Conservation (phyloP, 2,888 invertebrate species). For the Ophion ventricosus region DNA sequence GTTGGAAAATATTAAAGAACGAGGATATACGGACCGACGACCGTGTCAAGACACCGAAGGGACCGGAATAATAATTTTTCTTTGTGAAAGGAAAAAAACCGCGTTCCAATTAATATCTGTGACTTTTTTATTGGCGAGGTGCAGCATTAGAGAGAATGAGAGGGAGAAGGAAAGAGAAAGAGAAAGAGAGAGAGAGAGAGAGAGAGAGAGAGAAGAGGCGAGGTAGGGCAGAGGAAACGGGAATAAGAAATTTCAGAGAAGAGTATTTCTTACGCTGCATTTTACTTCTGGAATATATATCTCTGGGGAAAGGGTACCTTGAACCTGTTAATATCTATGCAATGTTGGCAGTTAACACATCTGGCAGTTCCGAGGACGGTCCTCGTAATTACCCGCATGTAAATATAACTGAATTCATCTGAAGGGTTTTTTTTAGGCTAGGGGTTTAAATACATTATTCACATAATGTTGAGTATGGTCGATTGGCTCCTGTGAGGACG, state of each 20-base stretch:
- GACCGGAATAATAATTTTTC: constrained; percentile 47
- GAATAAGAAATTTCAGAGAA: background rate
- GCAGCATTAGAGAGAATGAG: constrained; percentile 4
- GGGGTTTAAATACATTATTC: no score
- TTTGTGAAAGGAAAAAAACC: constrained; percentile 40
- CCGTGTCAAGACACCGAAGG: constrained; percentile 2
- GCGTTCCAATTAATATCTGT: constrained; percentile 43
- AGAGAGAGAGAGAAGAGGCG: constrained; percentile 3
- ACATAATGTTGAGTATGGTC: no score
- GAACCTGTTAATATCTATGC: no score
- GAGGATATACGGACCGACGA: background rate
- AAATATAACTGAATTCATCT: no score
- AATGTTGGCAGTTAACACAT: no score
- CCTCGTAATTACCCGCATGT: no score
- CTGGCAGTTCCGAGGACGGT: no score
- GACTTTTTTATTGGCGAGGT: constrained; percentile 13
- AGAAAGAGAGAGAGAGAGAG: constrained; percentile 10
- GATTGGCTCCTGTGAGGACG: no score
- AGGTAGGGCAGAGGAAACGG: no score
- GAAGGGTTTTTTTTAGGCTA: no score
- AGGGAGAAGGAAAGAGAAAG: background rate
- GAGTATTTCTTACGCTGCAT: background rate
- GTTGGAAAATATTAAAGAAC: constrained; percentile 1
- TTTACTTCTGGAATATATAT: background rate
- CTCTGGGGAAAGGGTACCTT: no score